phyloP scores from a whole-genome alignment of 2,113 vertebrate species.

The Oxyruncus cristatus region DNA sequence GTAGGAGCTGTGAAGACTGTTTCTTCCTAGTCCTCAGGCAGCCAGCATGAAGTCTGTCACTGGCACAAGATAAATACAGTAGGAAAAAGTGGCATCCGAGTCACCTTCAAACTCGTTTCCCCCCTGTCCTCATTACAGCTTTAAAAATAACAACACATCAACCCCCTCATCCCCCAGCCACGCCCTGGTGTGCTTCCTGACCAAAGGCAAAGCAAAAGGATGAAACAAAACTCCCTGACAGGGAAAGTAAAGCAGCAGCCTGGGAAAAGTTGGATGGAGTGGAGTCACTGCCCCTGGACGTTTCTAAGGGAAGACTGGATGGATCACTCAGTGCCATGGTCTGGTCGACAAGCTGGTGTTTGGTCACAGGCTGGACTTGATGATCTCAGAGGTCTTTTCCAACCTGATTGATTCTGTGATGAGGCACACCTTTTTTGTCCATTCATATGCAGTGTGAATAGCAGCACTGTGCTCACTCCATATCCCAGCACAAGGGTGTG shows the following conservation, averaged over 20 bases:
- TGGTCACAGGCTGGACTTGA: not conserved
- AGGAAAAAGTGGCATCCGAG: not conserved
- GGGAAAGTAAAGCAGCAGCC: too few relatives aligned
- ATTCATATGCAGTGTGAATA: not conserved
- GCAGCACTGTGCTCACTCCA: not conserved
- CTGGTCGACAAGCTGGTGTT: not conserved
- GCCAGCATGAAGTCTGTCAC: not conserved
- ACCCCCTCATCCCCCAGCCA: not conserved
- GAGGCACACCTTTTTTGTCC: not conserved
- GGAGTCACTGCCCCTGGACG: not conserved
- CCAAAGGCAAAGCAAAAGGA: too few relatives aligned
- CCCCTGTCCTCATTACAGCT: accelerated
- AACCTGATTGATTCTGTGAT: too few relatives aligned
- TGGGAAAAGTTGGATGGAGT: too few relatives aligned
- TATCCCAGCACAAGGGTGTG: not conserved
- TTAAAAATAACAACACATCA: not conserved
- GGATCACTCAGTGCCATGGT: not conserved
- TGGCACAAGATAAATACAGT: not conserved
- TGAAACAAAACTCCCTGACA: too few relatives aligned
- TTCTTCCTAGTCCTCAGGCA: not conserved
- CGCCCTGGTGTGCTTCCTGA: not conserved
- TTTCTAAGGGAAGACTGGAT: not conserved
- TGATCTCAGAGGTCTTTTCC: not conserved
- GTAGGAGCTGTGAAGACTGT: not conserved
- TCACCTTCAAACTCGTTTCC: not conserved